These are phyloP conservation scores for Probosciger aterrimus DNA, from an alignment of 2,113 vertebrate species.

Conservation along the genomic window DNA sequence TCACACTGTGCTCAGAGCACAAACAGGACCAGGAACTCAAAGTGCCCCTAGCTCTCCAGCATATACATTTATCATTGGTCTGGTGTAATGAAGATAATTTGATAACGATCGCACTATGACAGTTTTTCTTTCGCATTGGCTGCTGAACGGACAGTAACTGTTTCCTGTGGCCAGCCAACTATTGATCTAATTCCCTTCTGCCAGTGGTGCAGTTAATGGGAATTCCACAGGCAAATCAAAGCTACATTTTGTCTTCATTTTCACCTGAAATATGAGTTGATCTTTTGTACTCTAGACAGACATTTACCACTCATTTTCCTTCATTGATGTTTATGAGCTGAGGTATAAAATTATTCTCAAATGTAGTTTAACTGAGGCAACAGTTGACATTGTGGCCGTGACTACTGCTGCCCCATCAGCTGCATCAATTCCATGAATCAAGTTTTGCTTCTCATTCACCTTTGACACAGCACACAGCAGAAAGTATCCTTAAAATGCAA, in stretches of 20 bases:
- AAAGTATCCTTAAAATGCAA: constrained; percentile 54
- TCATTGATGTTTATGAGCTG: constrained; percentile 73
- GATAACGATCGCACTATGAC: constrained; percentile 84
- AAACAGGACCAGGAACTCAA: constrained; percentile 38
- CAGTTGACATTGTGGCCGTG: constrained; percentile 66
- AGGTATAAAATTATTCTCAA: constrained; percentile 75
- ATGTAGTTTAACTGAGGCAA: constrained; percentile 70
- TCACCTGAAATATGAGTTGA: constrained; percentile 76
- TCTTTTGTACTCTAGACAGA: constrained; percentile 73
- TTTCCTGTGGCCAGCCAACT: constrained; percentile 70
- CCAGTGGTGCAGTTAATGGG: constrained; percentile 74
- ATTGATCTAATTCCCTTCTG: constrained; percentile 80
- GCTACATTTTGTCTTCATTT: constrained; percentile 77
- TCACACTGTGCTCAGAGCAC: neutral
- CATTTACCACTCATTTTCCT: constrained; percentile 75
- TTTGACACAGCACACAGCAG: neutral
- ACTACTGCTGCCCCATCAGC: constrained; percentile 37
- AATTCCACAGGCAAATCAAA: constrained; percentile 77
- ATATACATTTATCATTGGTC: constrained; percentile 74
- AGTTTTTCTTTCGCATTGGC: constrained; percentile 81
- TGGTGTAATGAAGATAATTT: constrained; percentile 81
- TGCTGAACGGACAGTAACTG: constrained; percentile 78
- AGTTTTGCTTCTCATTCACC: constrained; percentile 50
- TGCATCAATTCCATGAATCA: constrained; percentile 55
- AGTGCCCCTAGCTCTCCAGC: constrained; percentile 61